Conservation (phyloP, 2,888 invertebrate genomes). For the Drosophila peninsularis region DNA sequence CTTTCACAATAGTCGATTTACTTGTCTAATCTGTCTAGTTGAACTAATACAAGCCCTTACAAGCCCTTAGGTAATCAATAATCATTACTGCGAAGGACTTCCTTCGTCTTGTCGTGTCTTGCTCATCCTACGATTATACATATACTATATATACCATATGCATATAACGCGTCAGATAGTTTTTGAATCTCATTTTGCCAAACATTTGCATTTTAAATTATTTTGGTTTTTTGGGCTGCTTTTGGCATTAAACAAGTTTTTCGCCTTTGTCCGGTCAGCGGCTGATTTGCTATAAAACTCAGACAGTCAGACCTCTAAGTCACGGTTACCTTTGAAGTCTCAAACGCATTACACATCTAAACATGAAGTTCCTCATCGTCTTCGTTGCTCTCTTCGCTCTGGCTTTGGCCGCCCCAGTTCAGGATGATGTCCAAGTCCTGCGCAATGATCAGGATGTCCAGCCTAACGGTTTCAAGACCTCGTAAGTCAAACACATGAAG, state of each 20-base stretch:
- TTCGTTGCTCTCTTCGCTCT: conserved; percentile 76
- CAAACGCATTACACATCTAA: conserved; percentile 48
- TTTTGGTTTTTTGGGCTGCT: conserved; percentile 22
- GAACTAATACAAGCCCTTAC: background rate
- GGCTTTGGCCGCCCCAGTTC: conserved; percentile 63
- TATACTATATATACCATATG: background rate
- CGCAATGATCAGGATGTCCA: conserved; percentile 71
- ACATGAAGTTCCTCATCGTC: conserved; percentile 77
- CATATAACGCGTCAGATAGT: too few relatives aligned
- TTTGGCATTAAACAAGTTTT: conserved; percentile 48
- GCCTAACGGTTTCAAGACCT: conserved; percentile 85
- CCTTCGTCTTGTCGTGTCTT: background rate
- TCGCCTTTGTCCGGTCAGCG: conserved; percentile 4
- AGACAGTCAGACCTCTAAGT: conserved; percentile 15
- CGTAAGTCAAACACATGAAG: conserved; percentile 27
- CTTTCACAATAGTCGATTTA: background rate
- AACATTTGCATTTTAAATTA: conserved; percentile 24
- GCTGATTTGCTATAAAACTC: conserved; percentile 27
- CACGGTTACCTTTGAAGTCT: conserved; percentile 56
- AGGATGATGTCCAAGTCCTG: conserved; percentile 10
- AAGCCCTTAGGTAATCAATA: background rate
- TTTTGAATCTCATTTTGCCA: too few relatives aligned
- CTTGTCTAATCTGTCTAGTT: background rate
- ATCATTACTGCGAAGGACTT: background rate
- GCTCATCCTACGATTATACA: background rate